These are phyloP conservation scores for Antedon mediterranea DNA, from an alignment of 53 echinoderm and acorn worm species.

Conservation along the genomic window DNA sequence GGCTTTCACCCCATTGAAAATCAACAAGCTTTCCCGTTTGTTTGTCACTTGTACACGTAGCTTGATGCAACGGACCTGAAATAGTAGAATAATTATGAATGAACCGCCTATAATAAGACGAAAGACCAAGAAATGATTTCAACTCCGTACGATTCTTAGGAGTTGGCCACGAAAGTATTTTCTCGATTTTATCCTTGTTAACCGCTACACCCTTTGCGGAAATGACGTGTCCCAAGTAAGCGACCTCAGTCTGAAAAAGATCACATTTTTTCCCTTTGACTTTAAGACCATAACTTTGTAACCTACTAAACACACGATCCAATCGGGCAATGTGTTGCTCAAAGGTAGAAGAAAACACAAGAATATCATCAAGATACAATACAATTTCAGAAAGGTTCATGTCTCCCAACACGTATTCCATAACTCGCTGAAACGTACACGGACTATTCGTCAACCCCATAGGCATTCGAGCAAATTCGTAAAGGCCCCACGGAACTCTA, in stretches of 20 bases:
- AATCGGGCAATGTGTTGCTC: conserved; percentile 4
- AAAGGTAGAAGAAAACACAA: conserved; percentile 2
- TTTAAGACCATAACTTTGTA: neutral
- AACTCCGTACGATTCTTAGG: conserved; percentile 5
- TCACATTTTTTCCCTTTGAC: conserved; percentile 15
- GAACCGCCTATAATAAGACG: conserved; percentile 32
- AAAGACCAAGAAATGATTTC: conserved; percentile 26
- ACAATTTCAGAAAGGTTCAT: neutral
- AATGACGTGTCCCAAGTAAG: conserved; percentile 23
- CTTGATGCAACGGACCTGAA: conserved; percentile 18
- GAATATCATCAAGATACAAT: conserved; percentile 5
- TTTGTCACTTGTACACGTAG: too few relatives aligned
- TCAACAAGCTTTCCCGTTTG: too few relatives aligned
- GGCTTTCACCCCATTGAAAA: too few relatives aligned
- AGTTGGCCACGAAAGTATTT: conserved; percentile 17
- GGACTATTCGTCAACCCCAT: too few relatives aligned
- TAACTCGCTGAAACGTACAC: conserved; percentile 2
- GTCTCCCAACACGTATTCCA: conserved; percentile 6
- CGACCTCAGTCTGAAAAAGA: conserved; percentile 19
- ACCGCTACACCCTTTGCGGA: conserved; percentile 16
- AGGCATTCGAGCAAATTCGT: conserved; percentile 2
- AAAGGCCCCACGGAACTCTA: conserved; percentile 9
- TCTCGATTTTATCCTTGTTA: conserved; percentile 18
- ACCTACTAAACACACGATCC: neutral
- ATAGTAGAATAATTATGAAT: conserved; percentile 18